Evolutionary conservation across 2,113 vertebrate genomes (phyloP).

Genomic region (Microcebus griseorufus): DNA sequence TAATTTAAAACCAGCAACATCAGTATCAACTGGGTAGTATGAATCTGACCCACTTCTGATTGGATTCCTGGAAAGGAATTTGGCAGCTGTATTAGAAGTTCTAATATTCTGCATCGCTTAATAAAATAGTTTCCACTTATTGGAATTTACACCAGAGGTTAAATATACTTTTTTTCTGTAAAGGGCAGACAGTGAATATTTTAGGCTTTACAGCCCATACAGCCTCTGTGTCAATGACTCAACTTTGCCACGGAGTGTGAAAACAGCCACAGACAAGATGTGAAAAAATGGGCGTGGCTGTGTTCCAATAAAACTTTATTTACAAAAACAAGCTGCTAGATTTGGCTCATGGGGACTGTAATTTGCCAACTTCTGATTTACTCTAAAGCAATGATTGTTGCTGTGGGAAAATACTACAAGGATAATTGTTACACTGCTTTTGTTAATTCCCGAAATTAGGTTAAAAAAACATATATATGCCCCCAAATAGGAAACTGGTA

Average conservation of each 20-base stretch:
- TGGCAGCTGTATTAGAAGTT: background rate
- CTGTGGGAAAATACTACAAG: background rate
- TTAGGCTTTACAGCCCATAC: background rate
- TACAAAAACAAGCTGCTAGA: background rate
- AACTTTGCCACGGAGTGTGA: background rate
- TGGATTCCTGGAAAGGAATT: background rate
- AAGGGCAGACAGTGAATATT: background rate
- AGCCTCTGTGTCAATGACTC: background rate
- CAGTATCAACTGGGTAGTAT: background rate
- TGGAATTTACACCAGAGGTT: background rate
- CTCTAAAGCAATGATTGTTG: background rate
- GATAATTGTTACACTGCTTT: background rate
- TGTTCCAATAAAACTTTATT: constrained; percentile 48
- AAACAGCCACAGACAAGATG: background rate
- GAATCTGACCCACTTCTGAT: background rate
- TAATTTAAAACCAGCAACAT: background rate
- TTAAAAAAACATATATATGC: background rate
- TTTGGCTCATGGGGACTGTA: background rate
- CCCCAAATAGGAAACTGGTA: background rate
- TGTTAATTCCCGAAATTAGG: background rate
- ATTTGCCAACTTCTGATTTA: background rate
- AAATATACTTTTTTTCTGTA: background rate
- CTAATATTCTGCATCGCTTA: background rate
- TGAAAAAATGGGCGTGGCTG: background rate
- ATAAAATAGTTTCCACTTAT: background rate